Base-by-base conservation (phyloP, 1,140 invertebrate genomes). In the Drosophila ercepeae region DNA sequence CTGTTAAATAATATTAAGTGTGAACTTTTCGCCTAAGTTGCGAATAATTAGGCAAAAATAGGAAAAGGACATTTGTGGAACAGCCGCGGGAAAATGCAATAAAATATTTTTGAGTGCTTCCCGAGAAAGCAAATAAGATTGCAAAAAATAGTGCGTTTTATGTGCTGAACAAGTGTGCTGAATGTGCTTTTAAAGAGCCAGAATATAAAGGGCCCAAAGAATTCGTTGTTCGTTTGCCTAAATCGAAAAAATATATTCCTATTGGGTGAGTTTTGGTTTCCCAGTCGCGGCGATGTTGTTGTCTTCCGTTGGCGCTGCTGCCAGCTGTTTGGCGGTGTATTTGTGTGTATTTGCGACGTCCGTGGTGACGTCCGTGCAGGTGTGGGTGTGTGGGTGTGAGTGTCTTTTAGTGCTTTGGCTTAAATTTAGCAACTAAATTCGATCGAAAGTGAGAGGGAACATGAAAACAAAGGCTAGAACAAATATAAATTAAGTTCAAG, bases 351-450 rank as follows among this genome's bases (percentile, higher is more conserved):
- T 58, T 59, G 53, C 60, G n/a, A n/a, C n/a, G n/a, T n/a, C n/a
- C 36, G 32, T 75, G 55, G 54, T 72, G 69, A 73, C 69, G 69
- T 72, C 48, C 50, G 36, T 45, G 44, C 42, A 34, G 63, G 45
- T 55, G 18, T 60, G 50, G 52, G 41, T 68, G 45, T 55, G 18
- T 60, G 50, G 52, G 23, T 44, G 48, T 46, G 21, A 53, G 32
- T 53, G 32, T 60, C 25, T 50, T 34, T 67, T 19, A 58, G 49
- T 41, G 48, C 39, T 64, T 48, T 32, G 59, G 41, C 36, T 79
- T 84, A 84, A 88, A 70, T 84, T 74, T 84, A 84, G 81, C 76
- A 64, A 64, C 76, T 61, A 74, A 84, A 53, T 74, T 49, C 69
- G 50, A 74, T 61, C 52, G 76, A 81, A 84, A 84, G 76, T 84